These are phyloP conservation scores for Deroplatys truncata DNA, from an alignment of 2,888 invertebrate species.

Conservation along the genomic window DNA sequence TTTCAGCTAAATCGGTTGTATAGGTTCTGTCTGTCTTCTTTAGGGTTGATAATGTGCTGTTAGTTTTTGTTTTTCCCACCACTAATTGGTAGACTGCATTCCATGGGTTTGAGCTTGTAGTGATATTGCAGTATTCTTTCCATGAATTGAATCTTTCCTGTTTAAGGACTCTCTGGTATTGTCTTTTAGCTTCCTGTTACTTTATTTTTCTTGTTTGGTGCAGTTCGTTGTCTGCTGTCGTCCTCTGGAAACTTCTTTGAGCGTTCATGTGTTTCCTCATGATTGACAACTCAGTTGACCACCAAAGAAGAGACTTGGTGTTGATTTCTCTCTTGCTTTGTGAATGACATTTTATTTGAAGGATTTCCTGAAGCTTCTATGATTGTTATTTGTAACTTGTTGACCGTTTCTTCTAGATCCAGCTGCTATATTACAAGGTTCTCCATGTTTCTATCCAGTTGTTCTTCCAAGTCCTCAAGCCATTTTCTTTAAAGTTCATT, in stretches of 20 bases:
- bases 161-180: not conserved
- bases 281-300: not conserved
- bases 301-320: not conserved
- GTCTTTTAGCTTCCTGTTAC: not conserved
- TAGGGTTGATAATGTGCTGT: not conserved
- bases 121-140: not conserved
- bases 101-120: not conserved
- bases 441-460: too few species aligned
- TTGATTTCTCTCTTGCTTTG: too few species aligned
- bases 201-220: not conserved
- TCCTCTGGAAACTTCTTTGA: not conserved
- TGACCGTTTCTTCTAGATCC: too few species aligned
- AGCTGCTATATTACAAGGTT: too few species aligned
- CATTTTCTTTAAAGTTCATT: too few species aligned
- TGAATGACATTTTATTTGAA: not conserved
- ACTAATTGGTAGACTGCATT: not conserved
- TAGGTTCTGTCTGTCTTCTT: not conserved
- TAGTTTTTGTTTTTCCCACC: not conserved
- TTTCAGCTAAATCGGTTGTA: not conserved
- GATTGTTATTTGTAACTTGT: too few species aligned
- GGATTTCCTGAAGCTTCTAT: not conserved
- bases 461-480: too few species aligned
- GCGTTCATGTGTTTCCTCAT: not conserved
- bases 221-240: not conserved
- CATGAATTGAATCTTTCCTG: not conserved